These are phyloP conservation scores for Daboia siamensis DNA, from an alignment of 2,113 vertebrate genomes.

Conservation along the genomic window DNA sequence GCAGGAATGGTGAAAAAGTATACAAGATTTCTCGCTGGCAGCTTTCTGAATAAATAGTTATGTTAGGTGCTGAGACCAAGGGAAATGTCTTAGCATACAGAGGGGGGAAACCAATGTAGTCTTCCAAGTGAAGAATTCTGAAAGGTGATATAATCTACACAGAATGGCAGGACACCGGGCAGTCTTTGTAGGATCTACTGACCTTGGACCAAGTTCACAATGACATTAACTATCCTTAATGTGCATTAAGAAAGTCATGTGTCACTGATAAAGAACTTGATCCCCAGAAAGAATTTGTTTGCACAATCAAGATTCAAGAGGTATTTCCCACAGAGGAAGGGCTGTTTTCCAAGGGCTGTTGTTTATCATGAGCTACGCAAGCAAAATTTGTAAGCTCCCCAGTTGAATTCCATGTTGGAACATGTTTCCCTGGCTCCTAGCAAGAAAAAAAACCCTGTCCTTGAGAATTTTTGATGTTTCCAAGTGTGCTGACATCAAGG, in stretches of 20 bases:
- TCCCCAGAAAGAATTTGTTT: not conserved
- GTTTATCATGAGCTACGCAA: not conserved
- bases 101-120: not conserved
- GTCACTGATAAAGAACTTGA: not conserved
- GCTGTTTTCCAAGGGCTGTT: not conserved
- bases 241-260: not conserved
- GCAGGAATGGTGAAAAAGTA: not conserved
- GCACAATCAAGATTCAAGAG: slow-evolving; percentile 7
- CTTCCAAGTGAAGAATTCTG: not conserved
- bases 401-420: not conserved
- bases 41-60: not conserved
- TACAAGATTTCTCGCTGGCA: not conserved
- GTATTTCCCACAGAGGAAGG: not conserved
- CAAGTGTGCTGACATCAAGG: not conserved
- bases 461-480: not conserved
- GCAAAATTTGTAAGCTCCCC: not conserved
- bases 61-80: not conserved
- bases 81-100: not conserved
- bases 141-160: not conserved
- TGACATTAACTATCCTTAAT: not conserved
- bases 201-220: not conserved
- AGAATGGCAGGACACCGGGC: not conserved
- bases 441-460: not conserved
- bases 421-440: not conserved
- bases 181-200: not conserved